phyloP scores from a whole-genome alignment of 1,140 invertebrate species.

The Doryteuthis pealeii region DNA sequence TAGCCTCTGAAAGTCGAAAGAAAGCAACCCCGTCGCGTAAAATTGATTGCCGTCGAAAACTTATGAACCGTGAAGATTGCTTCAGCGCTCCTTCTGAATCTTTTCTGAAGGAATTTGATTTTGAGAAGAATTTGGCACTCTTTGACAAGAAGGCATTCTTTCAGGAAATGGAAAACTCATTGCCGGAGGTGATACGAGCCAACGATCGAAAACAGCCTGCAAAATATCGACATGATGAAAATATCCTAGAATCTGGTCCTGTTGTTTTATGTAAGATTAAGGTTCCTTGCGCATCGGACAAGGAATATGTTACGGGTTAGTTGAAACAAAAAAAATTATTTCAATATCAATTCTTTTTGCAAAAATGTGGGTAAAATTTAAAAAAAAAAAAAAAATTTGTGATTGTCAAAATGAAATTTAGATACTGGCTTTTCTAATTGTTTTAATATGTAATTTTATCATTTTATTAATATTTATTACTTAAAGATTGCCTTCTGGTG shows the following conservation, averaged over 20 bases:
- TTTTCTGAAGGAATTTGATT: conserved; percentile 77
- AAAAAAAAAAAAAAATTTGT: too few relatives aligned
- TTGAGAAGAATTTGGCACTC: conserved; percentile 87
- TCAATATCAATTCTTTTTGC: too few relatives aligned
- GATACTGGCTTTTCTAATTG: too few relatives aligned
- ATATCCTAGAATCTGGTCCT: conserved; percentile 72
- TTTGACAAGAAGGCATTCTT: conserved; percentile 79
- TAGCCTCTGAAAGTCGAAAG: conserved; percentile 5
- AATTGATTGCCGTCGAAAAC: conserved; percentile 38
- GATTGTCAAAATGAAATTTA: too few relatives aligned
- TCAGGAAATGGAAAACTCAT: conserved; percentile 70
- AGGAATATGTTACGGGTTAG: conserved; percentile 75
- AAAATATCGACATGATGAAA: conserved; percentile 80
- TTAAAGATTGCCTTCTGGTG: too few relatives aligned
- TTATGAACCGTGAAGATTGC: conserved; percentile 61
- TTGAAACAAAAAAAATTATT: too few relatives aligned
- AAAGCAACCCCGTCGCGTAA: conserved; percentile 44
- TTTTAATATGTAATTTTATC: too few relatives aligned
- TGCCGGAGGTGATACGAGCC: conserved; percentile 28
- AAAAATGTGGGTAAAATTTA: too few relatives aligned
- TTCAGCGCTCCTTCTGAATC: conserved; percentile 68
- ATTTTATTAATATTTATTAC: too few relatives aligned
- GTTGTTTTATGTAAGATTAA: conserved; percentile 72
- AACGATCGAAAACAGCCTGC: conserved; percentile 34
- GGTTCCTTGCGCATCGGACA: conserved; percentile 67